Conservation (phyloP, 2,113 vertebrate species). For the Garra rufa region DNA sequence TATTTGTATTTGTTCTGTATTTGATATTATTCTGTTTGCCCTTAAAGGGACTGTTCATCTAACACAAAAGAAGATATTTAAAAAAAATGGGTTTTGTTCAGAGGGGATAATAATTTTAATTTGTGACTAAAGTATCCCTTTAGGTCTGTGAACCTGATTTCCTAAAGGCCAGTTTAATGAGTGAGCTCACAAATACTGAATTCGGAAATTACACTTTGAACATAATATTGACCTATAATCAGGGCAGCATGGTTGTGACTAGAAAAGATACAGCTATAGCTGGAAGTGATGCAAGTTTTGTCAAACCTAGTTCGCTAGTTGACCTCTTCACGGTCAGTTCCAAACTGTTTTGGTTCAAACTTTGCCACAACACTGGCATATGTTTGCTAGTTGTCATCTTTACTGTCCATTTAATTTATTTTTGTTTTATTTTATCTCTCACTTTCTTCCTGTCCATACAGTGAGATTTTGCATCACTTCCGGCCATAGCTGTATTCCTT, state of each 20-base stretch:
- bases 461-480: too few species aligned
- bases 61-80: neutral
- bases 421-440: too few species aligned
- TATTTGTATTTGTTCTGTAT: too few species aligned
- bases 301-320: too few species aligned
- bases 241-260: too few species aligned
- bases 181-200: neutral
- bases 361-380: neutral
- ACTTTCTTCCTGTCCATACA: too few species aligned
- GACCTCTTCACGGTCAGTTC: too few species aligned
- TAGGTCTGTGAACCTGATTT: neutral
- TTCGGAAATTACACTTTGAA: neutral
- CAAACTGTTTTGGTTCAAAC: neutral
- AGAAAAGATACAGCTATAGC: too few species aligned
- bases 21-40: neutral
- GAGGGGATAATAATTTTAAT: neutral
- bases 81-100: neutral
- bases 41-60: neutral
- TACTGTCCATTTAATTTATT: neutral
- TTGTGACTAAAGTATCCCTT: neutral
- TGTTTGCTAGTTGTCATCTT: neutral
- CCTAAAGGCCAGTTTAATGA: neutral
- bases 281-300: too few species aligned
- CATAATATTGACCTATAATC: neutral
- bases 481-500: too few species aligned